Base-by-base conservation (phyloP, 1,140 invertebrate genomes). In the Trichoplusia ni region DNA sequence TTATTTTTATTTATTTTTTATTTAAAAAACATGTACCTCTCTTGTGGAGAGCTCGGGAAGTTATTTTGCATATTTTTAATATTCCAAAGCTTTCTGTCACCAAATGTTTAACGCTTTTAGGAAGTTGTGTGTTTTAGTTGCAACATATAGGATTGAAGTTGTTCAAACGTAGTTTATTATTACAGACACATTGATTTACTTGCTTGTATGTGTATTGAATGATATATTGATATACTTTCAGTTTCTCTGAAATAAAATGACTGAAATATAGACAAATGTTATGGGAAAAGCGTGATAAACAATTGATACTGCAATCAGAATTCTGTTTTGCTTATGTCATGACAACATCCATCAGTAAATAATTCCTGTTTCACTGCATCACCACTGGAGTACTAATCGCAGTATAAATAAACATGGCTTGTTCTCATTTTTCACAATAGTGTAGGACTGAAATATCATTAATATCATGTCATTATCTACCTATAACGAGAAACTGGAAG, bases 31-130 rank as follows among this genome's bases (percentile, higher is more conserved):
- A 74, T 73, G 31, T 84, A 81, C 76, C 88, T 90, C 85, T 86
- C 85, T 85, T 78, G 88, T 90, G 88, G 88, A 90, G 88, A 89
- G 88, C 88, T 90, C 88, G 81, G 86, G 88, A 90, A 90, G 88
- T 72, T 83, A 64, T 64, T 68, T 69, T 70, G 35, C 25, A 67
- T 70, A 76, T 75, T 75, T 82, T 84, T 76, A 66, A 70, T 76
- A 63, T 70, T 77, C 70, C 71, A 66, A 71, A 78, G 84, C 86
- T 85, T 86, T 85, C 78, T 86, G 79, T 86, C 83, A 85, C 82
- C 59, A 67, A 46, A 65, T 29, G 25, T 68, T 67, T 75, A 78
- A 83, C 58, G 84, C 84, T 89, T 87, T 58, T 71, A 64, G 31
- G 35, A 25, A 68, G 71, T 37, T 65, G 64, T 67, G 66, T 71